These are phyloP conservation scores for Octomys mimax DNA, from an alignment of 2,797 vertebrate species.

Conservation along the genomic window DNA sequence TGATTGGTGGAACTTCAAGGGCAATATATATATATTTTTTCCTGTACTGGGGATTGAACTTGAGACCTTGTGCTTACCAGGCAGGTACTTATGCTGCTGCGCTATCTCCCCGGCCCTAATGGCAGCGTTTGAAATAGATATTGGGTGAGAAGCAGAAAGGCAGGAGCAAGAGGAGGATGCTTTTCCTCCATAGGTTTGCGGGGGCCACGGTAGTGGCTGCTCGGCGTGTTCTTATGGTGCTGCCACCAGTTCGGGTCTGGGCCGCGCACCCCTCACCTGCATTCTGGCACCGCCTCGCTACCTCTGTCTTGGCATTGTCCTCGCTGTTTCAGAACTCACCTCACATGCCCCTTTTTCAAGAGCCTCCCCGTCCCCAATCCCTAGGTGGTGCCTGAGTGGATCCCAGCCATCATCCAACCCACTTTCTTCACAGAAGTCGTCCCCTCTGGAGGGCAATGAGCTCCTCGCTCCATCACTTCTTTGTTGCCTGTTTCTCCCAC, in stretches of 20 bases:
- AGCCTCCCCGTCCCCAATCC: background rate
- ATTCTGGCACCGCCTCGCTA: no score
- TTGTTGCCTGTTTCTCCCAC: background rate
- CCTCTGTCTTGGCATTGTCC: no score
- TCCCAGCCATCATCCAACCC: accelerated
- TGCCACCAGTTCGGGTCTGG: background rate
- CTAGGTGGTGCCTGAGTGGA: accelerated
- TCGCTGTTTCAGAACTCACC: no score
- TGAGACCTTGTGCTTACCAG: no score
- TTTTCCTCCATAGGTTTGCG: no score
- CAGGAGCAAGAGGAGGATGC: background rate
- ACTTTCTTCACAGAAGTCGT: accelerated
- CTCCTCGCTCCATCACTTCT: background rate
- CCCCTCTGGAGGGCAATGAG: accelerated
- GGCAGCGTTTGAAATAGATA: background rate
- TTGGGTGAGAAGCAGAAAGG: background rate
- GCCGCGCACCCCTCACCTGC: accelerated
- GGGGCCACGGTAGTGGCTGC: background rate
- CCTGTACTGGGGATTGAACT: no score
- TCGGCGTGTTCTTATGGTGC: accelerated
- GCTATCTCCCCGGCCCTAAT: no score
- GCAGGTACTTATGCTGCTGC: no score
- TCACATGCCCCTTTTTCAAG: accelerated
- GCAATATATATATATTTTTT: background rate
- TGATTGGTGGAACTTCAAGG: accelerated